Evolutionary conservation across 2,888 invertebrate genomes (phyloP), one percentile per base, ranked within the genome.

Genomic region (Heliconius erato): DNA sequence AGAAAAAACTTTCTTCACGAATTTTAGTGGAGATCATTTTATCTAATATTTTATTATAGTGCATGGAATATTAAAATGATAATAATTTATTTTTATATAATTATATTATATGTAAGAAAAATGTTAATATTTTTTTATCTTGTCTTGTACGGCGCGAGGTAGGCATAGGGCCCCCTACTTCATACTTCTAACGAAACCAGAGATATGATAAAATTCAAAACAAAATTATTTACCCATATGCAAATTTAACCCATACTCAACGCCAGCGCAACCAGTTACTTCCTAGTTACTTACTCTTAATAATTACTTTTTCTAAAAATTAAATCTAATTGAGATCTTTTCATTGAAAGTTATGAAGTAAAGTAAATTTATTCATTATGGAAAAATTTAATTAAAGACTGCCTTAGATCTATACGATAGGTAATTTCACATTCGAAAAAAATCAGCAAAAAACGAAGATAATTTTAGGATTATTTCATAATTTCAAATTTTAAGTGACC

Each of bases 1-100:
- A 77, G 40, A 44, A 77, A 32, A 40, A 81, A 77, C 14, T 63
- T 69, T 59, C 32, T 74, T 74, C n/a, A 65, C 54, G 65, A 40
- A 71, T 71, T 71, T 40, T 23, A 14, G 4, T n/a, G n/a, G n/a
- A 69, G n/a, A 40, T 19, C 9, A 9, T 16, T 23, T 68, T 59
- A 59, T 9, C 9, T 59, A 3, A 59, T 54, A 2, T 19, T 54
- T 49, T 16, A 59, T 59, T n/a, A 3, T 23, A 59, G 23, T 9
- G 19, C 2, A 59, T 9, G 23, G 11, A 59, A n/a, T 68, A 11
- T 68, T 32, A 35, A 68, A 35, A 68, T 9, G 19, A 35, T 32
- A 35, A 35, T 32, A 5, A 68, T 32, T 35, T 9, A 32, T 67
- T 6, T 32, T 35, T 68, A 40, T 40, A 40, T 11, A 40, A 40